These are phyloP conservation scores for Thamnaconus septentrionalis DNA, from an alignment of 2,113 vertebrate genomes.

Conservation along the genomic window DNA sequence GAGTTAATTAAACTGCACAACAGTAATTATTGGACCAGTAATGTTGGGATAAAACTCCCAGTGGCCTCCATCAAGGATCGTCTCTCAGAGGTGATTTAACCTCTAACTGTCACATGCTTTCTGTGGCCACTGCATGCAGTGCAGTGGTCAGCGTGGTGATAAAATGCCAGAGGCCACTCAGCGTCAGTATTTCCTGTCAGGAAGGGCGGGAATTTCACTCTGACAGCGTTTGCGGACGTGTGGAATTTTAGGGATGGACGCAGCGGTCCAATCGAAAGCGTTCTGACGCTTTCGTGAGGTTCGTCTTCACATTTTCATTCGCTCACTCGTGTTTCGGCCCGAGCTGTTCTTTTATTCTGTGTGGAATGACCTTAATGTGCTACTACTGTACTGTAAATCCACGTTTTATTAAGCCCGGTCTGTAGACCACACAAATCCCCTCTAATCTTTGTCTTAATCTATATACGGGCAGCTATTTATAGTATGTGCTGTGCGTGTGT, in stretches of 20 bases:
- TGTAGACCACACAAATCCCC: constrained; percentile 34
- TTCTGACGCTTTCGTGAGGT: no score
- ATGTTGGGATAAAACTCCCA: no score
- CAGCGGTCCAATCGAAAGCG: constrained; percentile 38
- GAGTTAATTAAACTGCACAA: no score
- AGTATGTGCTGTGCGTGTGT: background rate
- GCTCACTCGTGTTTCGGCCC: background rate
- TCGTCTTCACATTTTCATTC: background rate
- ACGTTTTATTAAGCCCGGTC: constrained; percentile 25
- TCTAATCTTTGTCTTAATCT: constrained; percentile 56
- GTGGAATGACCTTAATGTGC: constrained; percentile 16
- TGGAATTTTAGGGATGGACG: constrained; percentile 58
- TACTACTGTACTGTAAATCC: constrained; percentile 32
- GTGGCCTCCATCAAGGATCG: no score
- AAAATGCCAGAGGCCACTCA: constrained; percentile 19
- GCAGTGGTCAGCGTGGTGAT: background rate
- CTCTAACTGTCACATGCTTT: no score
- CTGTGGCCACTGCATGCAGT: no score
- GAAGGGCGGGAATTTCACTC: constrained; percentile 56
- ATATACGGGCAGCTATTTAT: constrained; percentile 36
- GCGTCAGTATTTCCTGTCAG: constrained; percentile 59
- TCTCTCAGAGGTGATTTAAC: no score
- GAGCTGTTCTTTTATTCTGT: constrained; percentile 17
- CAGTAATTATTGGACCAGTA: no score
- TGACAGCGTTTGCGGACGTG: constrained; percentile 8